These are phyloP conservation scores for Homarus gammarus DNA, from an alignment of 2,888 invertebrate genomes.

Conservation along the genomic window DNA sequence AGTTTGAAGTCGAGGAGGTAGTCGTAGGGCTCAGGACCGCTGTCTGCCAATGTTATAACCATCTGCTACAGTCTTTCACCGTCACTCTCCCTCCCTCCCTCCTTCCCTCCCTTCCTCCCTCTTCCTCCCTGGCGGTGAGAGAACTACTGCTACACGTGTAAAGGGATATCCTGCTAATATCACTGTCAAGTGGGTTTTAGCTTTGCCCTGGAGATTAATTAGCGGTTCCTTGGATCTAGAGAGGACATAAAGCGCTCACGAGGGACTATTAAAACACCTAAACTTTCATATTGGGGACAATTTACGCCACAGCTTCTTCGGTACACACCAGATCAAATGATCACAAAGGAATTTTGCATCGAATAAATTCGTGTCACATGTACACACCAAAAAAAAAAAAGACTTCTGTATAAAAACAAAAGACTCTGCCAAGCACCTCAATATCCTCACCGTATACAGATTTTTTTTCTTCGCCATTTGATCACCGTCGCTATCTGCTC, in stretches of 20 bases:
- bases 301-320: too few relatives aligned
- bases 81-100: neutral
- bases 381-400: too few relatives aligned
- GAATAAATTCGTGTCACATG: too few relatives aligned
- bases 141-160: slow-evolving; percentile 30
- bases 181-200: slow-evolving; percentile 24
- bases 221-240: neutral
- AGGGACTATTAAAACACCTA: too few relatives aligned
- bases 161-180: slow-evolving; percentile 29
- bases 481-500: slow-evolving; percentile 2
- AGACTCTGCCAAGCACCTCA: too few relatives aligned
- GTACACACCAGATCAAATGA: too few relatives aligned
- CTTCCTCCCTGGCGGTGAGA: neutral
- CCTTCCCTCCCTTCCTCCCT: neutral
- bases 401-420: too few relatives aligned
- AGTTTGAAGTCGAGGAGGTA: slow-evolving; percentile 35
- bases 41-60: slow-evolving; percentile 41
- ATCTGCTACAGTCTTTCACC: slow-evolving; percentile 32
- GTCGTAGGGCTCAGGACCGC: neutral
- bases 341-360: too few relatives aligned
- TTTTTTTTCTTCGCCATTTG: too few relatives aligned
- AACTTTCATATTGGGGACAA: too few relatives aligned
- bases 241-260: neutral
- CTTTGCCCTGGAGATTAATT: slow-evolving; percentile 33
- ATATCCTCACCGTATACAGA: too few relatives aligned